A percentile compares a stretch with the other conserved stretches of the same genome.
Evolutionary conservation across 1,140 invertebrate genomes (phyloP).

Genomic region (Pogonognathellus flavescens): DNA sequence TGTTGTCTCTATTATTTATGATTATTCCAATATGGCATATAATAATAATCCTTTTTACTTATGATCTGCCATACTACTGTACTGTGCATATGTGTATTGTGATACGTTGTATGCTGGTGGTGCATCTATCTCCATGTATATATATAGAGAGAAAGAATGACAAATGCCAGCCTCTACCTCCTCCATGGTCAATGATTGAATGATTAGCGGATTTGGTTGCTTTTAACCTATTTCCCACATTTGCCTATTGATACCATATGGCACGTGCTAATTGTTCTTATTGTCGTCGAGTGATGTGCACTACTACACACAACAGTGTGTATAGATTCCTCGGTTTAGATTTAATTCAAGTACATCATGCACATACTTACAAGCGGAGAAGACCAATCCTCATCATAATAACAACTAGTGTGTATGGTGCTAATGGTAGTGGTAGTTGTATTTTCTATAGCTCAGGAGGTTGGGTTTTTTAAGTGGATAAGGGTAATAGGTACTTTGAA

Average conservation of each 20-base stretch:
- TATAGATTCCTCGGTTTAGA: neutral
- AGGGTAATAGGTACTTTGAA: constrained; percentile 13
- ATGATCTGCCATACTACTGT: neutral
- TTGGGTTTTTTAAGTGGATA: constrained; percentile 51
- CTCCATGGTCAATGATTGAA: constrained; percentile 60
- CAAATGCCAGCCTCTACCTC: constrained; percentile 47
- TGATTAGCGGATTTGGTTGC: constrained; percentile 64
- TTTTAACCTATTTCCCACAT: constrained; percentile 59
- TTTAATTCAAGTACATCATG: neutral
- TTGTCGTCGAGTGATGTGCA: constrained; percentile 53
- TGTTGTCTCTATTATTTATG: constrained; percentile 28
- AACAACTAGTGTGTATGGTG: no score
- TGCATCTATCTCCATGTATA: constrained; percentile 47
- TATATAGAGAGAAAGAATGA: no score
- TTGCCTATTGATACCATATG: constrained; percentile 65
- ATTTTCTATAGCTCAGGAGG: neutral
- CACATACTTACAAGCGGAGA: neutral
- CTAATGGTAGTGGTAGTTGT: constrained; percentile 2
- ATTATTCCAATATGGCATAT: constrained; percentile 46
- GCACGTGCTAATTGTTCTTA: constrained; percentile 66
- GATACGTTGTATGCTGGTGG: neutral
- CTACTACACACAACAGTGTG: constrained; percentile 6
- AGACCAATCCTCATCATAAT: no score
- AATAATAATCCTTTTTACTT: constrained; percentile 46
- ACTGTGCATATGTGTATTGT: no score